Evolutionary conservation across 2,888 invertebrate species (phyloP).

Genomic region (Microctonus brassicae): DNA sequence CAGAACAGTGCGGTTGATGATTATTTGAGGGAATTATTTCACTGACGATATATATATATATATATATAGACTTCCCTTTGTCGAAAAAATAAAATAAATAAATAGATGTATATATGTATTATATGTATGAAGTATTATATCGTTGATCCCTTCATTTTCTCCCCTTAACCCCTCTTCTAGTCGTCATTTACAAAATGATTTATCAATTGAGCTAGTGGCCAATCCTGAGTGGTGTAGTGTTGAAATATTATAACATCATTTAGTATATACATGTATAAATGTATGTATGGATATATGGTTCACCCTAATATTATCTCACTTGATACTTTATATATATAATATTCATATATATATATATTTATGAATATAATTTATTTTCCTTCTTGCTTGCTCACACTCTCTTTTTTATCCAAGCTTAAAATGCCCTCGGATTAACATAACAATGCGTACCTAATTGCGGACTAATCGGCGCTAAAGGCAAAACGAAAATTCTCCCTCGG

Average conservation of each 20-base stretch:
- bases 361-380: constrained; percentile 27
- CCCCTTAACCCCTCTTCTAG: constrained; percentile 10
- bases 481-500: neutral
- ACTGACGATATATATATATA: neutral
- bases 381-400: constrained; percentile 31
- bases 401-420: constrained; percentile 37
- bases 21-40: constrained; percentile 31
- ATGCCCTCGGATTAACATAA: constrained; percentile 65
- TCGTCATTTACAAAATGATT: constrained; percentile 63
- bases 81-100: constrained; percentile 34
- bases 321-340: constrained; percentile 14
- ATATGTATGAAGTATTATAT: constrained; percentile 40
- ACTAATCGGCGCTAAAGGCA: constrained; percentile 59
- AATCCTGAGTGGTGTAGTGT: constrained; percentile 61
- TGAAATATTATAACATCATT: constrained; percentile 69
- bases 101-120: too few species aligned
- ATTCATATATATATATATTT: neutral
- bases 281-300: constrained; percentile 50
- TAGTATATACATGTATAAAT: too few species aligned
- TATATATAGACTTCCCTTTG: constrained; percentile 36
- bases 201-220: constrained; percentile 62
- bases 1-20: constrained; percentile 28
- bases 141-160: constrained; percentile 22
- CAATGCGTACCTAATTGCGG: constrained; percentile 67
- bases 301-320: constrained; percentile 63